Conservation (phyloP, 2,113 vertebrate genomes). For the Tupaia tana region DNA sequence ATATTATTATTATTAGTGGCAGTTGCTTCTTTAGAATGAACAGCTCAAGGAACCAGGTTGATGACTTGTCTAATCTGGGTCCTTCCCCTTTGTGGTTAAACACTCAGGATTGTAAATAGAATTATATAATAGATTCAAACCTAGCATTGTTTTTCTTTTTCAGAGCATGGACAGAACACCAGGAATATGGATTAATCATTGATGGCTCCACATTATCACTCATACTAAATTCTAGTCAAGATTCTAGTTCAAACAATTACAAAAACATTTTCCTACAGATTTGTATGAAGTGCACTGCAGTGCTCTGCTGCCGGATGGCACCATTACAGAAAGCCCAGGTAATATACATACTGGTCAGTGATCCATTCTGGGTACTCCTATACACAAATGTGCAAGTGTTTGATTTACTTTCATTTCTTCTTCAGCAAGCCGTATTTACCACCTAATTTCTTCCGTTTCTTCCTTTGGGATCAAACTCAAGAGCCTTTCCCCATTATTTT, state of each 20-base stretch:
- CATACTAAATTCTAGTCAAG: constrained; percentile 92
- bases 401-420: neutral
- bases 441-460: neutral
- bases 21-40: constrained; percentile 6
- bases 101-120: neutral
- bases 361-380: neutral
- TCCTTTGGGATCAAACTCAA: constrained; percentile 2
- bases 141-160: constrained; percentile 23
- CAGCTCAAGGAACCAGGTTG: neutral
- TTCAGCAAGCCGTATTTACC: neutral
- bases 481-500: neutral
- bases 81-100: neutral
- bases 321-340: constrained; percentile 99
- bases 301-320: constrained; percentile 98
- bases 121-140: constrained; percentile 5
- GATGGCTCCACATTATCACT: constrained; percentile 95
- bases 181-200: constrained; percentile 96
- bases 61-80: neutral
- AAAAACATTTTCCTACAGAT: constrained; percentile 97
- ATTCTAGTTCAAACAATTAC: constrained; percentile 90
- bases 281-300: constrained; percentile 95
- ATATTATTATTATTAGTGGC: neutral
- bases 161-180: constrained; percentile 92
- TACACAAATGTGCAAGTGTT: neutral
- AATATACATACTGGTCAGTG: neutral